Conservation (phyloP, 2,113 vertebrate species). For the Trochalopteron elliotii region DNA sequence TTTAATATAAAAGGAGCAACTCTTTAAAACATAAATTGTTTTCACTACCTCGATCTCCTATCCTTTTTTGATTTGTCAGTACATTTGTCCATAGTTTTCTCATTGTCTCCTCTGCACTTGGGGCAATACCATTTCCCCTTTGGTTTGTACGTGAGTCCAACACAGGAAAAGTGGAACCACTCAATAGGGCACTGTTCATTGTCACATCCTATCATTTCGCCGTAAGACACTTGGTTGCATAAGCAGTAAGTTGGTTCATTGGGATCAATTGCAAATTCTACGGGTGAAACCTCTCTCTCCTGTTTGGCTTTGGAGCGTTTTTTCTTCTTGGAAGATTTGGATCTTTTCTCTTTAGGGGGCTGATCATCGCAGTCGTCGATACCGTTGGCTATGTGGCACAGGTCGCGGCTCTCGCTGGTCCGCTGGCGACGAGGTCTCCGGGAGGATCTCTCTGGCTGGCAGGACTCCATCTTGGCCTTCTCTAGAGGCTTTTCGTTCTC, state of each 20-base stretch:
- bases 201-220: slow-evolving; percentile 95
- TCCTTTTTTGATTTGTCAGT: slow-evolving; percentile 95
- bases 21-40: slow-evolving; percentile 63
- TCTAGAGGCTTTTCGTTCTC: slow-evolving; percentile 80
- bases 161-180: slow-evolving; percentile 96
- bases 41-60: slow-evolving; percentile 91
- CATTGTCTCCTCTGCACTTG: slow-evolving; percentile 92
- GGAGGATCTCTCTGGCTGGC: slow-evolving; percentile 83
- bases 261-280: slow-evolving; percentile 91
- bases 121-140: slow-evolving; percentile 97
- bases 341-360: slow-evolving; percentile 90
- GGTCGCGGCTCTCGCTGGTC: slow-evolving; percentile 93
- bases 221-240: slow-evolving; percentile 93
- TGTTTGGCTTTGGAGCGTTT: slow-evolving; percentile 91
- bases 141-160: slow-evolving; percentile 93
- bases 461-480: slow-evolving; percentile 76
- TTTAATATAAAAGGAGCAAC: slow-evolving; percentile 76
- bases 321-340: slow-evolving; percentile 94
- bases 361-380: slow-evolving; percentile 88
- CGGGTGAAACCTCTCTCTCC: slow-evolving; percentile 89
- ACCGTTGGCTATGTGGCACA: slow-evolving; percentile 89
- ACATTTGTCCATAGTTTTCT: slow-evolving; percentile 98
- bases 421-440: slow-evolving; percentile 90
- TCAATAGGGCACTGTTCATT: slow-evolving; percentile 94
- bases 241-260: slow-evolving; percentile 96